Conservation (phyloP, 2,797 vertebrate species). For the Thunnus albacares region DNA sequence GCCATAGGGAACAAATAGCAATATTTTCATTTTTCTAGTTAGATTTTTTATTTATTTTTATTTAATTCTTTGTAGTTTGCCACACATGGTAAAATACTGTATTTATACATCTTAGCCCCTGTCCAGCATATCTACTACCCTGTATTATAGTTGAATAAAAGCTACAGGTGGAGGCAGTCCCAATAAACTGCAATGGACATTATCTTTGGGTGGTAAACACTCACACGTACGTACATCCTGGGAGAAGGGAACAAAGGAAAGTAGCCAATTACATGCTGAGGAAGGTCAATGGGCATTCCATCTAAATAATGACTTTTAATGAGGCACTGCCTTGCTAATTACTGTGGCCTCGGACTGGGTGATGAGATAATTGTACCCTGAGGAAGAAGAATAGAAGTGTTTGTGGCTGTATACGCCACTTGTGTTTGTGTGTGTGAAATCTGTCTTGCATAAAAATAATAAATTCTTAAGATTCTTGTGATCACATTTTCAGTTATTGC, state of each 20-base stretch:
- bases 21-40: background rate
- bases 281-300: constrained; percentile 66
- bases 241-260: constrained; percentile 24
- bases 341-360: constrained; percentile 49
- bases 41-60: background rate
- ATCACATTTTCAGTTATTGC: no score
- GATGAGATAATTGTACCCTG: constrained; percentile 64
- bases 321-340: constrained; percentile 71
- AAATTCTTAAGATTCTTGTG: no score
- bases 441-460: background rate
- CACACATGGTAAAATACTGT: background rate
- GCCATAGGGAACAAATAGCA: background rate
- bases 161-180: background rate
- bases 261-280: background rate
- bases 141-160: background rate
- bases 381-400: constrained; percentile 35
- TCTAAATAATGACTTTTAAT: constrained; percentile 75
- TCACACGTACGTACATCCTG: background rate
- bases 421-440: constrained; percentile 15
- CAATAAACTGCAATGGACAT: background rate
- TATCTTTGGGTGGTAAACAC: constrained; percentile 1
- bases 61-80: constrained; percentile 2
- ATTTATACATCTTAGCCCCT: background rate
- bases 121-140: no score
- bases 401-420: background rate